phyloP scores from a whole-genome alignment of 2,113 vertebrate genomes.

The Emberiza fucata region DNA sequence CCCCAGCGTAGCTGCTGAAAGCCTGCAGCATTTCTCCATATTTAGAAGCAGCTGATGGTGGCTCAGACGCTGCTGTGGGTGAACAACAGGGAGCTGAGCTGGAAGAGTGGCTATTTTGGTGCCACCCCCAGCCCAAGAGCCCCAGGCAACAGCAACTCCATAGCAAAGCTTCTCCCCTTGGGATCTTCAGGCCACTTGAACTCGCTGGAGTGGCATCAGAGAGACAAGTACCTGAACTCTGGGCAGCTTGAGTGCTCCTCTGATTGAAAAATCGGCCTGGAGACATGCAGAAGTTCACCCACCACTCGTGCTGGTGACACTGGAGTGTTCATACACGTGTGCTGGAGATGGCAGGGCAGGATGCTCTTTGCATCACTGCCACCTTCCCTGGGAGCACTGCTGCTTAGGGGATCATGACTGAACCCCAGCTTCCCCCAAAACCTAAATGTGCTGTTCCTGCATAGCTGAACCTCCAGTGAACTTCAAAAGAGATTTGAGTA shows the following conservation, averaged over 20 bases:
- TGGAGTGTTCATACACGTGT: neutral
- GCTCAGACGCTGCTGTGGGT: neutral
- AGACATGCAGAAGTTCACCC: neutral
- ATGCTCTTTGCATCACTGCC: neutral
- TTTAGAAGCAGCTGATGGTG: constrained; percentile 23
- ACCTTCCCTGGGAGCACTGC: neutral
- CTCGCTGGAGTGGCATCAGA: neutral
- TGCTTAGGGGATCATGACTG: neutral
- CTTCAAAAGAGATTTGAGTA: neutral
- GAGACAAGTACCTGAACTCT: constrained; percentile 50
- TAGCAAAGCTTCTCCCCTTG: neutral
- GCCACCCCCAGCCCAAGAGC: neutral
- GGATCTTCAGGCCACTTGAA: constrained; percentile 44
- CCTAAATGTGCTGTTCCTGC: neutral
- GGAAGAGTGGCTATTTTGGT: neutral
- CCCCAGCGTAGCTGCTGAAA: neutral
- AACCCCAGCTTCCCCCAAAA: neutral
- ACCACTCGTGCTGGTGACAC: neutral
- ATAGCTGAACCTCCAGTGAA: neutral
- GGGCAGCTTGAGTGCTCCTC: constrained; percentile 9
- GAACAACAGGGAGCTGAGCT: neutral
- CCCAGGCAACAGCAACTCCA: neutral
- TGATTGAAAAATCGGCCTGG: constrained; percentile 47
- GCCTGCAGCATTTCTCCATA: neutral
- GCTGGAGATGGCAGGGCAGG: neutral